Evolutionary conservation across 2,113 vertebrate genomes (phyloP), one percentile per base, ranked within the genome.

Genomic region (Hiodon alosoides): DNA sequence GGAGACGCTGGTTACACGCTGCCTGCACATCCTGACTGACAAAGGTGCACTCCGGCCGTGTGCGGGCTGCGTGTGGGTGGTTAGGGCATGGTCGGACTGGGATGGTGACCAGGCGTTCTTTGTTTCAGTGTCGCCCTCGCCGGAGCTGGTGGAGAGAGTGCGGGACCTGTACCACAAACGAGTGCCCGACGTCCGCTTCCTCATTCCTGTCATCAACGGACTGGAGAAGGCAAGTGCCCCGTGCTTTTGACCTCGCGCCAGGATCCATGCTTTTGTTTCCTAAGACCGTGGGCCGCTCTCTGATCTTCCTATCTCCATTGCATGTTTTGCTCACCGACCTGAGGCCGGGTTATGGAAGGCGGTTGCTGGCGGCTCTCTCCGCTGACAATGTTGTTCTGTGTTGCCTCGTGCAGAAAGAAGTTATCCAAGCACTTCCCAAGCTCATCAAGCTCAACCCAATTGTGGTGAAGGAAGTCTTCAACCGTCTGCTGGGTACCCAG

Each of bases 401-500:
- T 47, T 54, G 31, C 65, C 3, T 78, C 59, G 0, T 61, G 8
- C 78, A 98, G 96, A 95, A 91, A 67, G 96, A 98, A 81, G 96
- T 98, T 77, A 94, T 96, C 78, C 95, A 94, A 87, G 96, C 96
- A 1, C 85, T 98, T 4, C 96, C 96, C 2, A 97, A 98, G 58
- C 93, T 98, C 69, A 98, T 98, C 88, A 98, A 98, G 53, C 94
- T 98, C 69, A 98, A 98, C 86, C 96, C 96, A 3, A 94, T 97
- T 0, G 96, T 98, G n/a, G 96, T 98, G 79, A 98, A 98, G 83
- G 96, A 98, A 79, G 95, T 98, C 2, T 98, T 98, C 90, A 98
- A 98, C 84, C 92, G 96, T 3, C 92, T 98, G 3, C 82, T 98
- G 78, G 96, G 96, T 70, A 96, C 95, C 0, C 96, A 98, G 85